These are phyloP conservation scores for Cylas formicarius DNA, from an alignment of 1,140 invertebrate species.

Conservation along the genomic window DNA sequence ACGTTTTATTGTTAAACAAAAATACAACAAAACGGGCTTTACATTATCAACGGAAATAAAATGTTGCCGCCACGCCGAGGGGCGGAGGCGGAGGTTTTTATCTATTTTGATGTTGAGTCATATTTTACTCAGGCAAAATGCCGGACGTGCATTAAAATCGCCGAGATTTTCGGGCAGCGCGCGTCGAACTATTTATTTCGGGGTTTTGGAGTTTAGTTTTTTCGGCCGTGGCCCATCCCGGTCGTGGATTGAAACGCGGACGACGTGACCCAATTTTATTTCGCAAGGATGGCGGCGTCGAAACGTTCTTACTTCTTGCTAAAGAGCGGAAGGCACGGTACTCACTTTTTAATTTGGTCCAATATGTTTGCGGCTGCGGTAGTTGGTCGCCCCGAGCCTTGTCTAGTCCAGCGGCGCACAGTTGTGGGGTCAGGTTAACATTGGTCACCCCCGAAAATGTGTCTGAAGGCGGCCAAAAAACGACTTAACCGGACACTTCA, in stretches of 20 bases:
- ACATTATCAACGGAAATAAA: too few species aligned
- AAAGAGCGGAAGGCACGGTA: constrained; percentile 8
- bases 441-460: too few species aligned
- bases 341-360: constrained; percentile 22
- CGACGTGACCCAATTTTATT: constrained; percentile 6
- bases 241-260: background rate
- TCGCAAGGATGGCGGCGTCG: background rate
- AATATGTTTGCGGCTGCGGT: constrained; percentile 19
- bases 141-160: too few species aligned
- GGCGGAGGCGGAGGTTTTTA: too few species aligned
- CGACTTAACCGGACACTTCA: constrained; percentile 11
- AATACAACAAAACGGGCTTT: too few species aligned
- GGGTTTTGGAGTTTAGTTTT: background rate
- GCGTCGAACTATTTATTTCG: background rate
- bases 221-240: constrained; percentile 1
- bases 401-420: constrained; percentile 17
- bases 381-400: constrained; percentile 23
- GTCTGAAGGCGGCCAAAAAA: constrained; percentile 20
- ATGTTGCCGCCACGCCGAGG: too few species aligned
- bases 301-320: background rate
- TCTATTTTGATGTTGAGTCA: too few species aligned
- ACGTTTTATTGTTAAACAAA: too few species aligned
- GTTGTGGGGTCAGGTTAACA: constrained; percentile 22
- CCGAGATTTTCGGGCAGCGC: too few species aligned
- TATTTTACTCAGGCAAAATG: too few species aligned